Base-by-base conservation (phyloP, 2,797 vertebrate genomes). In the Crocidura indochinensis region DNA sequence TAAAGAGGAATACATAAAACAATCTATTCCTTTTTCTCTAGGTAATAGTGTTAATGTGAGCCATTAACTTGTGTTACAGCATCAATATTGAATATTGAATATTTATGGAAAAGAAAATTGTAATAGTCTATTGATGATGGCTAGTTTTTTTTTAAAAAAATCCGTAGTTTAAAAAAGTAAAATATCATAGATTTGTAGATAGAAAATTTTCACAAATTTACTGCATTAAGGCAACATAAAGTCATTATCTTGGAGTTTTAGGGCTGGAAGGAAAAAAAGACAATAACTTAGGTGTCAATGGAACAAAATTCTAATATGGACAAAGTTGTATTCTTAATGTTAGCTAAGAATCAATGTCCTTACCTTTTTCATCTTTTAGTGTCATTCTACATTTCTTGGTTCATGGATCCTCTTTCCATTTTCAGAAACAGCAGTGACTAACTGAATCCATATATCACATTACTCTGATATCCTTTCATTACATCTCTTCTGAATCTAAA, bases 291-390 rank as follows among this genome's bases (percentile, higher is more conserved):
- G 17, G 1, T 68, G 46, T 53, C 44, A 77, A 1, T 46, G 17
- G 38, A 14, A 68, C 29, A 80, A 91, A 94, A 79, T 68, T 44
- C 65, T 79, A 65, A 53, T 68, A 44, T 79, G 10, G 11, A 11
- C 6, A 77, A 15, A 10, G 47, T 9, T 29, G 2, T 4, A 26
- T 90, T 73, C 7, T 78, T 83, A 10, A 51, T 11, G 56, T 2
- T 38, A 84, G 29, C 0, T 29, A 44, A 62, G 22, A 79, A 78
- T 47, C 22, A 24, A 38, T 44, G 15, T 85, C 29, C 14, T 86
- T 73, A 2, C 0, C 3, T 11, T 86, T 92, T 75, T 47, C 9
- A 44, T 0, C 22, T 62, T 73, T n/a, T 88, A 31, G 29, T 19
- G 12, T 8, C 47, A 91, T 12, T 19, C 49, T 38, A 56, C 2